Evolutionary conservation across 2,113 vertebrate species (phyloP), one percentile per base, ranked within the genome.

Genomic region (Callospermophilus lateralis): DNA sequence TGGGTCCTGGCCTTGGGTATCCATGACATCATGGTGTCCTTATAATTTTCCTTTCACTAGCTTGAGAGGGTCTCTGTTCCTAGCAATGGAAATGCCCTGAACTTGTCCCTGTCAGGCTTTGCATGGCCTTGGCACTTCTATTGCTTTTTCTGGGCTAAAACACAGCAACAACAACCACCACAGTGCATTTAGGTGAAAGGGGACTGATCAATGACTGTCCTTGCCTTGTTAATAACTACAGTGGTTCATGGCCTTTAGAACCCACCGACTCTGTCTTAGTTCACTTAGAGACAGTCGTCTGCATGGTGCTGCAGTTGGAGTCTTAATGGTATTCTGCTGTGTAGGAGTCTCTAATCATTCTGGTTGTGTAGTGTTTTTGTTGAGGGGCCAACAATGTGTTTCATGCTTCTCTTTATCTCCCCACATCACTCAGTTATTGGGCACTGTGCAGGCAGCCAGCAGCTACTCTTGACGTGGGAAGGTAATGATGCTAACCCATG

Each of bases 121-220:
- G 5, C 16, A 28, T 91, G 55, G 83, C 45, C 22, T 5, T 63
- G 78, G 34, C 37, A 70, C 61, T 63, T 67, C 30, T 6, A 42
- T 68, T 93, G 63, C 73, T 90, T 95, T 91, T 88, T 74, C 42
- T 92, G 68, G 45, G 51, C 67, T 79, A 78, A 70, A 51, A 37
- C 19, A 45, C 19, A 70, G 34, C 26, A n/a, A 9, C 32, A n/a
- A 9, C 68, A 94, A 95, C n/a, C 26, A 24, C 61, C 26, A 63
- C 8, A 28, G 34, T 73, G 4, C 48, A 45, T 94, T 91, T 86
- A 86, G 55, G 68, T 58, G 58, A 89, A 89, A 94, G 20, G 32
- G 42, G 12, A 4, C 16, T 1, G 8, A 73, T 72, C 12, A 20
- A 51, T 74, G 74, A 61, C 42, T 74, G 16, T 74, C 3, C 28